Conservation (phyloP, 2,797 vertebrate species). For the Scolopax rusticola region DNA sequence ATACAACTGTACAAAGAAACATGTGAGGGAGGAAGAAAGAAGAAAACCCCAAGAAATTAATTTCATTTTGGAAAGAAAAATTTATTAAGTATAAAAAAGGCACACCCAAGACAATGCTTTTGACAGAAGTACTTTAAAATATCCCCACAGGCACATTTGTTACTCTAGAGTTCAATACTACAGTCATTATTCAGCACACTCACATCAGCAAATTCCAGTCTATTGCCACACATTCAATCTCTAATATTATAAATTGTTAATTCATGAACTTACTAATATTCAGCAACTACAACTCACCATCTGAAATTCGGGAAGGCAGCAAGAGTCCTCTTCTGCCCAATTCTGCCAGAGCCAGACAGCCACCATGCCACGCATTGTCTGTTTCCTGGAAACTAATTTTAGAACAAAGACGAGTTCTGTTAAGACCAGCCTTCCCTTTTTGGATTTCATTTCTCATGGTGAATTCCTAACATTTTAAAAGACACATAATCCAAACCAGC, state of each 20-base stretch:
- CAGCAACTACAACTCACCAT: conserved; percentile 83
- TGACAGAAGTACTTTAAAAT: conserved; percentile 1
- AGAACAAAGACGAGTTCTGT: neutral
- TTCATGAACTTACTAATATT: neutral
- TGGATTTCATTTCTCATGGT: neutral
- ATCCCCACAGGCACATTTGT: neutral
- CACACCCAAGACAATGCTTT: conserved; percentile 43
- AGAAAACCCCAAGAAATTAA: conserved; percentile 39
- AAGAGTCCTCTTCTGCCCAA: conserved; percentile 93
- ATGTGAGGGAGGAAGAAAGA: neutral
- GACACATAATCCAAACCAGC: neutral
- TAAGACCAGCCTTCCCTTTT: neutral
- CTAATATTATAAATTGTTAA: neutral
- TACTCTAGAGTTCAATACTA: neutral
- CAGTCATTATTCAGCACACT: neutral
- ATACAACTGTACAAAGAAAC: neutral
- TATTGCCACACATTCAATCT: neutral
- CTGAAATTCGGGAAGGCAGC: conserved; percentile 89
- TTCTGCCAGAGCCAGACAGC: conserved; percentile 95
- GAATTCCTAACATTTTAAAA: neutral
- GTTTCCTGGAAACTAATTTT: conserved; percentile 92
- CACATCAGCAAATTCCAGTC: neutral
- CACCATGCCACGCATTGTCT: conserved; percentile 94
- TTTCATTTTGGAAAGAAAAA: conserved; percentile 43
- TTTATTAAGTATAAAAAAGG: conserved; percentile 39